Percentiles rank a stretch among this genome's conserved stretches.
Evolutionary conservation across 2,113 vertebrate species (phyloP).

Genomic region (Delphinus delphis): DNA sequence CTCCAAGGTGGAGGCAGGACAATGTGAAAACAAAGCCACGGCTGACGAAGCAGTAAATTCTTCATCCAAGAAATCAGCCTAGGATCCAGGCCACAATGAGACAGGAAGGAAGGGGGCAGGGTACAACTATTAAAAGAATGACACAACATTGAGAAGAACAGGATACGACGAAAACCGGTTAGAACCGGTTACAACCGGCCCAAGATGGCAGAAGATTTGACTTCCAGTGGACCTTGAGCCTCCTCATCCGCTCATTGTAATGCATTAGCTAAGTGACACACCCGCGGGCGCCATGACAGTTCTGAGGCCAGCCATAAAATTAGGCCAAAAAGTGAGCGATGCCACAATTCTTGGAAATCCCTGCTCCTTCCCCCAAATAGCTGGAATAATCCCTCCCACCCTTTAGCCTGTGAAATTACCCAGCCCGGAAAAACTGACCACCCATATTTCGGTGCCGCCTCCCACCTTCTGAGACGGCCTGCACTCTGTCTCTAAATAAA

Average conservation of each 20-base stretch:
- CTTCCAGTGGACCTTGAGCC: neutral
- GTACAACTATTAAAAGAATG: neutral
- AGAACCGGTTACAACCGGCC: neutral
- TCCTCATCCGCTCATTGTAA: neutral
- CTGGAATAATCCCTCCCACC: neutral
- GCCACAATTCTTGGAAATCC: neutral
- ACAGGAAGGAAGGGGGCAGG: neutral
- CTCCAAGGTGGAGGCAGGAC: neutral
- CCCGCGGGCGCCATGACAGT: neutral
- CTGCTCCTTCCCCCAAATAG: neutral
- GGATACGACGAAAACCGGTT: neutral
- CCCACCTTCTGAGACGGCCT: neutral
- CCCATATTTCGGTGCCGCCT: neutral
- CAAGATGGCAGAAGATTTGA: neutral
- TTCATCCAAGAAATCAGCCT: neutral
- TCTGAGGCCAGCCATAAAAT: neutral
- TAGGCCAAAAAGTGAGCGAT: neutral
- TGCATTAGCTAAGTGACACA: neutral
- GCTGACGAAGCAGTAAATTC: neutral
- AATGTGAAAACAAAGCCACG: neutral
- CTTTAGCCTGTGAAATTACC: neutral
- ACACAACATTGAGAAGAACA: neutral
- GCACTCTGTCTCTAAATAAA: neutral
- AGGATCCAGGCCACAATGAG: neutral
- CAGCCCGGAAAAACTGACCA: neutral